phyloP scores from a whole-genome alignment of 2,113 vertebrate genomes.

The Fukomys damarensis region DNA sequence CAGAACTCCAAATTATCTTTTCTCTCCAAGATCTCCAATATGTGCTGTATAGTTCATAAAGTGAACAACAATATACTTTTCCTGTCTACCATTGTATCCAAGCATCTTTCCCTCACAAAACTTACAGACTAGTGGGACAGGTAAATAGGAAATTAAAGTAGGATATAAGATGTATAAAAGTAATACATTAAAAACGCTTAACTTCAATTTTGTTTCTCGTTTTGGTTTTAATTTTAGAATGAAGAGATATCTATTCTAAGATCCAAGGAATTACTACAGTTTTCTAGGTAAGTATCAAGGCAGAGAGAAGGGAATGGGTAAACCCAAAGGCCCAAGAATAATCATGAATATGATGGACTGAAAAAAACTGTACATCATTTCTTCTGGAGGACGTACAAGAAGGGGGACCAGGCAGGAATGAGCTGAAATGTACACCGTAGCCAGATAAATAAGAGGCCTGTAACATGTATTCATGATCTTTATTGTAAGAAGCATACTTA shows the following conservation, averaged over 20 bases:
- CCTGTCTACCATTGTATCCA: not conserved
- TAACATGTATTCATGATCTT: not conserved
- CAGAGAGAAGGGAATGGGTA: not conserved
- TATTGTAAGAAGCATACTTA: not conserved
- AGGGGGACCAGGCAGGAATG: accelerated
- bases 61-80: not conserved
- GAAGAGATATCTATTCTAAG: not conserved
- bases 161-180: not conserved
- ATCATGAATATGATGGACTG: not conserved
- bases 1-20: not conserved
- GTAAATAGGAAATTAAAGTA: not conserved
- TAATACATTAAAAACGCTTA: not conserved
- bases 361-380: not conserved
- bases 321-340: not conserved
- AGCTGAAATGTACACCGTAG: not conserved
- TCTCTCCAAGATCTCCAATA: not conserved
- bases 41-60: not conserved
- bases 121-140: not conserved
- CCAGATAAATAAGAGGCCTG: not conserved
- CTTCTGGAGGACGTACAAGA: not conserved
- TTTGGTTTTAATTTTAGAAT: too few species aligned
- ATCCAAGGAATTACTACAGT: not conserved
- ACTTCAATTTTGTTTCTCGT: not conserved
- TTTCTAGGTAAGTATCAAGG: not conserved
- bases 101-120: not conserved